Evolutionary conservation across 2,113 vertebrate genomes (phyloP), one percentile per base, ranked within the genome.

Genomic region (Dendrocopos noguchii): DNA sequence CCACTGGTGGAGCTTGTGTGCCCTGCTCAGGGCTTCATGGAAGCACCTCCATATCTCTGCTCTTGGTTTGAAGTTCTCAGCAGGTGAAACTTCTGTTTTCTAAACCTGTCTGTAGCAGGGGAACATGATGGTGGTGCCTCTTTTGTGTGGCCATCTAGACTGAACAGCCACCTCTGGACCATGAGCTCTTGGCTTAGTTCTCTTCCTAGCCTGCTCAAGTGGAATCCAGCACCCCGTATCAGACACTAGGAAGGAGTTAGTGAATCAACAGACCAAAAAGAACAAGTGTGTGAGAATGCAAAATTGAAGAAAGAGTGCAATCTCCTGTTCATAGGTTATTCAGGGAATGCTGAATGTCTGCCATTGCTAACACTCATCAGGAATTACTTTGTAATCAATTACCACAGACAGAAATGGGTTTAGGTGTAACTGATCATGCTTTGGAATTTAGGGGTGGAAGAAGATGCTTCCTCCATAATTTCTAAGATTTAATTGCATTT

Each of bases 81-180:
- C 4, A 7, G 13, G 4, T 4, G 2, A 86, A 27, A 29, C 1
- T 6, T 64, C 55, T 66, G 42, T 52, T 80, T 88, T n/a, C 44
- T 83, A 64, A 22, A 4, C 13, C 24, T 42, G 5, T 15, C 8
- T 68, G 29, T 63, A 17, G 16, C 36, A 42, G 9, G 9, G n/a
- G 5, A 31, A 3, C 11, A 18, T 8, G 28, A 7, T 7, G 34
- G 3, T 39, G 7, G 5, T 65, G 17, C 7, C 24, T 50, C 12
- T 15, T 44, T 14, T 44, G 25, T 33, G 56, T 15, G 22, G 63
- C 7, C 1, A 1, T 53, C 10, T 2, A 50, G 47, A 2, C 29
- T 46, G 44, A 46, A 21, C 5, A 20, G 13, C 10, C 15, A 46
- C 5, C 6, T 44, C 31, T 65, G 7, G 10, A 2, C 0, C 2